Conservation (phyloP, 2,113 vertebrate species). For the Dromaius novaehollandiae region DNA sequence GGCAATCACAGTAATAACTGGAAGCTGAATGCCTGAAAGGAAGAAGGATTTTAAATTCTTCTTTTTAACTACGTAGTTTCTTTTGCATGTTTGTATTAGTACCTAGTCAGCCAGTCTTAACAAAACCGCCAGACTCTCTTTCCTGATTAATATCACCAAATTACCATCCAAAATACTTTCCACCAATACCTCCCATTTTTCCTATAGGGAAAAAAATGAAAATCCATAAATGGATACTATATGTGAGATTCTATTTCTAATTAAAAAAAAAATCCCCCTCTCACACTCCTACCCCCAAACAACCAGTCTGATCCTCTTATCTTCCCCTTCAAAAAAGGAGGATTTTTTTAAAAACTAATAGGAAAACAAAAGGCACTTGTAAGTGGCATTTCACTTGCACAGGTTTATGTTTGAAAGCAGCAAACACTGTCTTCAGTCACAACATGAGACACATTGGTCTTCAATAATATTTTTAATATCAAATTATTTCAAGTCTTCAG, state of each 20-base stretch:
- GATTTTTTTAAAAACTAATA: conserved; percentile 15
- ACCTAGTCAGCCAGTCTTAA: not conserved
- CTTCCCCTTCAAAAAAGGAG: not conserved
- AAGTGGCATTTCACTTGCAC: not conserved
- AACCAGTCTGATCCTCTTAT: conserved; percentile 8
- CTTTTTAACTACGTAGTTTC: not conserved
- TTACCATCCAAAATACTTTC: conserved; percentile 32
- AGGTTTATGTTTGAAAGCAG: not conserved
- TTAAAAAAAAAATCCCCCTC: conserved; percentile 41
- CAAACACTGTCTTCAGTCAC: not conserved
- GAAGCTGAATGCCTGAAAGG: not conserved
- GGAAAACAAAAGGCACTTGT: conserved; percentile 11
- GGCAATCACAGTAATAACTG: not conserved
- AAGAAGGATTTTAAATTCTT: not conserved
- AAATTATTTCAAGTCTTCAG: not conserved
- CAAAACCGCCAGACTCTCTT: not conserved
- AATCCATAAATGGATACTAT: not conserved
- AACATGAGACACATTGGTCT: not conserved
- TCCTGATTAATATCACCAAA: not conserved
- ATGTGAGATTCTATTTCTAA: conserved; percentile 36
- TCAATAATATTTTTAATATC: not conserved
- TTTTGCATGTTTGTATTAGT: not conserved
- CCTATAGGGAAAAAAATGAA: not conserved
- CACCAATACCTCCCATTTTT: conserved; percentile 22
- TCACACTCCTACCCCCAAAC: conserved; percentile 29